Conservation (phyloP, 2,888 invertebrate species). For the Eupithecia centaureata region DNA sequence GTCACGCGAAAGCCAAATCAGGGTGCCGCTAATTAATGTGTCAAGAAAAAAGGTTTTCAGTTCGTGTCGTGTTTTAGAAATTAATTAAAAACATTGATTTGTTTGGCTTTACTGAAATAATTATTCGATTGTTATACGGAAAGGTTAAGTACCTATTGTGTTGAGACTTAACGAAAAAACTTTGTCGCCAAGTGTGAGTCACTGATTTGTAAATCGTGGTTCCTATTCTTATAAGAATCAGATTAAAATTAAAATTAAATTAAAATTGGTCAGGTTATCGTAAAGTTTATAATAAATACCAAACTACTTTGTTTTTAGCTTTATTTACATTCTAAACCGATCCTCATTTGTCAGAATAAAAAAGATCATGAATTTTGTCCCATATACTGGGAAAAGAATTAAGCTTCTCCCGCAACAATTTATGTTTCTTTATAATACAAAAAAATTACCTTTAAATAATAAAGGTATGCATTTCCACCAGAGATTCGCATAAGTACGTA, state of each 20-base stretch:
- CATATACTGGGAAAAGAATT: neutral
- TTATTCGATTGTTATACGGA: slow-evolving; percentile 3
- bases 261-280: neutral
- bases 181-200: neutral
- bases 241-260: neutral
- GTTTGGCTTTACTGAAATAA: slow-evolving; percentile 7
- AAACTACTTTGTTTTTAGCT: neutral
- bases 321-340: neutral
- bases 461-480: neutral
- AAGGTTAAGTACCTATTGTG: slow-evolving; percentile 7
- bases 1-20: slow-evolving; percentile 31
- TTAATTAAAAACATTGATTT: slow-evolving; percentile 26
- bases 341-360: neutral
- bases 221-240: neutral
- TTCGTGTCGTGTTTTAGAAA: slow-evolving; percentile 14
- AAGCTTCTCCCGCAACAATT: neutral
- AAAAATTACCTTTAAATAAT: neutral
- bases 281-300: neutral
- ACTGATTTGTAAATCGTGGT: neutral
- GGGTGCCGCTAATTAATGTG: slow-evolving; percentile 26
- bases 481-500: slow-evolving; percentile 4
- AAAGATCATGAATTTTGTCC: neutral
- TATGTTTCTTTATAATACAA: neutral
- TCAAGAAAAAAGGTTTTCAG: slow-evolving; percentile 27
- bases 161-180: neutral